Evolutionary conservation across 2,797 vertebrate genomes (phyloP).

Genomic region (Spinibarbus caldwelli): DNA sequence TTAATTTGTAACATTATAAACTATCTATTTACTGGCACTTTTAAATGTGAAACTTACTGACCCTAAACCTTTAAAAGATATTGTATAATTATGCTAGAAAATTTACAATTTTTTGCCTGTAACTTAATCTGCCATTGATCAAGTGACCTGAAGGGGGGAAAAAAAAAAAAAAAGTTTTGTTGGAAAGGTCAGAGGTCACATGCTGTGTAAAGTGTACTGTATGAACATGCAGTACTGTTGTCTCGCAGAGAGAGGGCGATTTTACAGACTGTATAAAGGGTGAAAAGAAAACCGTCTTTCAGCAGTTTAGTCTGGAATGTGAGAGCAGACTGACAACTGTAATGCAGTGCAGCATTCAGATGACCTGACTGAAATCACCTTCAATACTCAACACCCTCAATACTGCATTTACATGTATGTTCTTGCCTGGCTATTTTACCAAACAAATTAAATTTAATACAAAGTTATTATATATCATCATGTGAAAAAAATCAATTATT

Average conservation of each 20-base stretch:
- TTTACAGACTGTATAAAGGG: neutral
- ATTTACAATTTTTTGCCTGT: neutral
- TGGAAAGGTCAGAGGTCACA: constrained; percentile 13
- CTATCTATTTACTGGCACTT: neutral
- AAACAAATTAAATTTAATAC: neutral
- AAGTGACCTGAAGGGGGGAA: too few relatives aligned
- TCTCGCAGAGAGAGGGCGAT: neutral
- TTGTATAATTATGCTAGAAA: neutral
- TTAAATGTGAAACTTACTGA: neutral
- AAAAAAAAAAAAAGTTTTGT: constrained; percentile 6
- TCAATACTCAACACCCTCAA: too few relatives aligned
- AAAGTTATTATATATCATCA: neutral
- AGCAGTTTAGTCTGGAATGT: constrained; percentile 62
- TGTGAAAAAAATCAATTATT: neutral
- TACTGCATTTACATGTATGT: neutral
- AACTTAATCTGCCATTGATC: neutral
- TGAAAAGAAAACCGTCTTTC: neutral
- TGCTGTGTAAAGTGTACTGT: neutral
- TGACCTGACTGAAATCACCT: neutral
- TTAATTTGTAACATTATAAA: neutral
- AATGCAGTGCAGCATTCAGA: neutral
- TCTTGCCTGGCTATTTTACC: neutral
- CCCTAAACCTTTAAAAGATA: neutral
- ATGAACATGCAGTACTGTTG: neutral
- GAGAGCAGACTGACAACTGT: constrained; percentile 65